A percentile compares a stretch with the other conserved stretches of the same genome.
Conservation (phyloP, 1,140 invertebrate genomes). For the Polypedilum pembai region DNA sequence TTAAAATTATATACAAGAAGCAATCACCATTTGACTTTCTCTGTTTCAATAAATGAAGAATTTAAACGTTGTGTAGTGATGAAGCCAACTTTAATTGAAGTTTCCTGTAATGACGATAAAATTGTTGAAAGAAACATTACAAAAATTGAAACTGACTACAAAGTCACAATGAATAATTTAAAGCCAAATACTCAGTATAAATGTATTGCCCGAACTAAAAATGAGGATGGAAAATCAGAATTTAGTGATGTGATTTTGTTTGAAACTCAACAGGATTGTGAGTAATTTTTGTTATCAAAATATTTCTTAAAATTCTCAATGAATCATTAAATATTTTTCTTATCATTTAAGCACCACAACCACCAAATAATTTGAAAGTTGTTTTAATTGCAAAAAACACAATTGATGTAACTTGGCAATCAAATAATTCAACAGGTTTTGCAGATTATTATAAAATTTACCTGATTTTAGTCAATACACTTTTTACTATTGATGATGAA, state of each 20-base stretch:
- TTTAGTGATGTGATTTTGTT: neutral
- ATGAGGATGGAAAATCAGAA: neutral
- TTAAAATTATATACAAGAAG: neutral
- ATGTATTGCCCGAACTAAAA: neutral
- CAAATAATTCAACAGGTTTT: neutral
- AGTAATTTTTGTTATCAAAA: neutral
- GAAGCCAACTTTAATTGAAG: conserved; percentile 1
- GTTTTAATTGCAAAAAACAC: neutral
- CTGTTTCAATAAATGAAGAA: neutral
- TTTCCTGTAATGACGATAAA: neutral
- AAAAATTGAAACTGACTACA: neutral
- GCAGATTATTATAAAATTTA: neutral
- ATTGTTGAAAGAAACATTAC: neutral
- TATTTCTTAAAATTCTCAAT: neutral
- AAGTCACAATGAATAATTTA: neutral
- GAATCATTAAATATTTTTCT: neutral
- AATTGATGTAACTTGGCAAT: neutral
- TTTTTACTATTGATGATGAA: neutral
- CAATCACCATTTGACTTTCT: neutral
- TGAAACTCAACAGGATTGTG: neutral
- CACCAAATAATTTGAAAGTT: neutral
- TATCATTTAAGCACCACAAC: neutral
- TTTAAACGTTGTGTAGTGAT: neutral
- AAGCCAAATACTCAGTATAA: neutral
- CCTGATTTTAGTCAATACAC: neutral